A percentile compares a stretch with the other conserved stretches of the same genome.
Evolutionary conservation across 2,888 invertebrate species (phyloP).

Genomic region (Calameuta pallipes): DNA sequence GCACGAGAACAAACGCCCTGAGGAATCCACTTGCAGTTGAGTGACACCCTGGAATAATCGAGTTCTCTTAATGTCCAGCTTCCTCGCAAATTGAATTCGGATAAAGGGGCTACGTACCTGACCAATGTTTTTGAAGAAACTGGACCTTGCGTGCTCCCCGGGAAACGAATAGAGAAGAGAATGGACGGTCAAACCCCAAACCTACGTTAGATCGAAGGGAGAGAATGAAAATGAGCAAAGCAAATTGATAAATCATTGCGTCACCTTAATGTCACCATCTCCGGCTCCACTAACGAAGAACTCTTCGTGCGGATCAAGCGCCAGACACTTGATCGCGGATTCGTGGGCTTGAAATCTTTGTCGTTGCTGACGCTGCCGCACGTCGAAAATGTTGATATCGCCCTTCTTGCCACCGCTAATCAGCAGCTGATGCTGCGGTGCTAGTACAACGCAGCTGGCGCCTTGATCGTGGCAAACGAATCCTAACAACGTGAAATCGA

Average conservation of each 20-base stretch:
- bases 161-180: constrained; percentile 88
- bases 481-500: constrained; percentile 68
- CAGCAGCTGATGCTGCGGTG: constrained; percentile 92
- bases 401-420: constrained; percentile 98
- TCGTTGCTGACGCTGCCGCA: constrained; percentile 87
- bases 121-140: constrained; percentile 97
- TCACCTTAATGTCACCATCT: constrained; percentile 91
- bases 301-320: constrained; percentile 94
- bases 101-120: constrained; percentile 66
- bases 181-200: constrained; percentile 92
- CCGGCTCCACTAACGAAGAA: constrained; percentile 96
- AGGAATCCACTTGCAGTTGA: constrained; percentile 91
- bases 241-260: constrained; percentile 11
- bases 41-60: constrained; percentile 78
- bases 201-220: constrained; percentile 69
- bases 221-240: not conserved
- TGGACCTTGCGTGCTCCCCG: constrained; percentile 94
- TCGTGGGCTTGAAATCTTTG: constrained; percentile 93
- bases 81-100: not conserved
- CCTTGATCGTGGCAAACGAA: constrained; percentile 96
- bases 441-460: constrained; percentile 88
- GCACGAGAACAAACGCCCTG: constrained; percentile 94
- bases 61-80: constrained; percentile 7
- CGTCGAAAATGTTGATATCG: constrained; percentile 95
- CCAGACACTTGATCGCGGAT: constrained; percentile 92